Evolutionary conservation across 2,113 vertebrate species (phyloP), one percentile per base, ranked within the genome.

Genomic region (Chloropsis cyanopogon): DNA sequence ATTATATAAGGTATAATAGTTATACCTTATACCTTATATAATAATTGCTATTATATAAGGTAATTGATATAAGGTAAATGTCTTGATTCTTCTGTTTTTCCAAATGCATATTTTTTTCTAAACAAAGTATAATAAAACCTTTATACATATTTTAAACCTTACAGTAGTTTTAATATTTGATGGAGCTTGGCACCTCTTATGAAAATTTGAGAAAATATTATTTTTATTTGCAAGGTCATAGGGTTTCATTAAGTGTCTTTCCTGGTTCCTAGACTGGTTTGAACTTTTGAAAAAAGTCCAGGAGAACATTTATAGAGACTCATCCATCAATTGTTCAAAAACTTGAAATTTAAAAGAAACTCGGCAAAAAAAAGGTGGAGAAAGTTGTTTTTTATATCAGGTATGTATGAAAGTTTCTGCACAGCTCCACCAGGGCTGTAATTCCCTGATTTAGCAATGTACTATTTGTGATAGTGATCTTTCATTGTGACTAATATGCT

Each of bases 401-500:
- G 11, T 76, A 33, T 31, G 4, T 59, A 35, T 28, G 26, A 66
- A 91, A 73, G 19, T 66, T 69, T 72, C 68, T 91, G 6, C 42
- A 9, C 35, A 87, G n/a, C 28, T 75, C n/a, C 70, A 59, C 23
- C 57, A 65, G 41, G 53, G 8, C 39, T 87, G 23, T 66, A 89
- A 53, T 70, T 84, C 63, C n/a, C 37, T 70, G 54, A 80, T 92
- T 82, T 94, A 66, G 47, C 37, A 72, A 72, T 50, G 69, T 81
- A 68, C 19, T 59, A 10, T 68, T 84, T 93, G 72, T 54, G 77
- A 88, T 42, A 75, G 49, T 46, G 47, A 71, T 86, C 25, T 93
- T 93, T 92, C 65, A 71, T 85, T 70, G 73, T 90, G 59, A 94
- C 63, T 94, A 94, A 86, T 92, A 88, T 20, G 26, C 52, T 90